These are phyloP conservation scores for Rhincodon typus DNA, from an alignment of 2,797 vertebrate genomes.

Conservation along the genomic window DNA sequence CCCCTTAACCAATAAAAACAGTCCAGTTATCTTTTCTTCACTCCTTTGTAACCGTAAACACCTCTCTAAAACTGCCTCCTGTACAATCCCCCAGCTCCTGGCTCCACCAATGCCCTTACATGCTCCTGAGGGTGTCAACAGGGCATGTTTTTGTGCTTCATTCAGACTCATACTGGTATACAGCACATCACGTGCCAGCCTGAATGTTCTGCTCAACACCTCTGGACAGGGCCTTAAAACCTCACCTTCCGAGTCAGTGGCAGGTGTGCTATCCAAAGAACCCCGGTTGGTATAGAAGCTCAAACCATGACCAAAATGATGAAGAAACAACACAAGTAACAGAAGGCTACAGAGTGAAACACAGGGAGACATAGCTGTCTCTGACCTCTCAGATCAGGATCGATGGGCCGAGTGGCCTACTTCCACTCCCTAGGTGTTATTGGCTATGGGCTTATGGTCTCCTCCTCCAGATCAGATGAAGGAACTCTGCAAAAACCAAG, in stretches of 20 bases:
- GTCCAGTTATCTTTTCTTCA: not conserved
- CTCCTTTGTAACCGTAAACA: not conserved
- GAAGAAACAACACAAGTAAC: not conserved
- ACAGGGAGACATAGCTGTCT: not conserved
- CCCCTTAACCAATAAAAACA: not conserved
- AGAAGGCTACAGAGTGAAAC: not conserved
- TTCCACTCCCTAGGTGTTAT: too few species aligned
- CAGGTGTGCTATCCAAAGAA: not conserved
- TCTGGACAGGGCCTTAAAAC: not conserved
- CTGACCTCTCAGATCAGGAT: not conserved
- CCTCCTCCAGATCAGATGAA: too few species aligned
- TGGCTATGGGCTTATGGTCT: too few species aligned
- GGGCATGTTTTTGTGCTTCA: not conserved
- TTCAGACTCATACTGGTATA: too few species aligned
- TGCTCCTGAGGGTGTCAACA: not conserved
- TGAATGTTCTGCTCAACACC: not conserved
- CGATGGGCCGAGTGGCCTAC: too few species aligned
- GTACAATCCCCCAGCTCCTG: too few species aligned
- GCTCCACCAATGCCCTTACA: too few species aligned
- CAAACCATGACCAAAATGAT: not conserved
- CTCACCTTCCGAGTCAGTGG: not conserved
- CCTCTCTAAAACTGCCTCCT: not conserved
- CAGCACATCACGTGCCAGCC: not conserved
- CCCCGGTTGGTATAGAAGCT: not conserved
- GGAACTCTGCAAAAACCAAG: not conserved